Conservation (phyloP, 1,140 invertebrate genomes). For the Akabosia matsudoensis region DNA sequence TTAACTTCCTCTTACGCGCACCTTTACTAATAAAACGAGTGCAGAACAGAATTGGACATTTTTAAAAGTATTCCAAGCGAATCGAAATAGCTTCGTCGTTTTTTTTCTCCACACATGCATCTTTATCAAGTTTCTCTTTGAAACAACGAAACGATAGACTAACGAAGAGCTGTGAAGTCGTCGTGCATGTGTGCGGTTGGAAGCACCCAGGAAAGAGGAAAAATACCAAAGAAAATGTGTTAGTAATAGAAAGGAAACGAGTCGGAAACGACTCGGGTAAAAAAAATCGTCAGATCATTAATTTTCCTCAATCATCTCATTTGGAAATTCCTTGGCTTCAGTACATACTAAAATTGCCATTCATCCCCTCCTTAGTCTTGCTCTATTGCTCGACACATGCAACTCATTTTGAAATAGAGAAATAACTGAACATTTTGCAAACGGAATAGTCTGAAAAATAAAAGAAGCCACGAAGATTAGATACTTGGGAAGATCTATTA, state of each 20-base stretch:
- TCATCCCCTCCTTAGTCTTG: neutral
- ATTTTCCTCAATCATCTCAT: constrained; percentile 35
- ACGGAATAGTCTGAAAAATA: too few relatives aligned
- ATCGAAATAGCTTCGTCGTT: too few relatives aligned
- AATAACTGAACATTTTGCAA: neutral
- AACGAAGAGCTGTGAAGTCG: neutral
- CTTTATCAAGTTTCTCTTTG: neutral
- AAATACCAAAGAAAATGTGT: neutral
- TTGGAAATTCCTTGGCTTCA: constrained; percentile 29
- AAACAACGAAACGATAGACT: neutral
- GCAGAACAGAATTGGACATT: neutral
- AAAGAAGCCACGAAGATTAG: neutral
- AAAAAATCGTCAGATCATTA: constrained; percentile 28
- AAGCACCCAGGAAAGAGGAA: too few relatives aligned
- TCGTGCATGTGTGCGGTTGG: neutral
- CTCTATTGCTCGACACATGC: neutral
- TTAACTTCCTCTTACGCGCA: too few relatives aligned
- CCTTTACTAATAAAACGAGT: too few relatives aligned
- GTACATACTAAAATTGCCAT: constrained; percentile 1
- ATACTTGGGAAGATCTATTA: neutral
- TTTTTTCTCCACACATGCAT: too few relatives aligned
- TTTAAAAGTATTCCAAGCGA: neutral
- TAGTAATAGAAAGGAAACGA: constrained; percentile 12
- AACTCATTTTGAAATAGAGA: neutral
- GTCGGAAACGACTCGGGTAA: constrained; percentile 14